Conservation (phyloP, 2,888 invertebrate species). For the Cinara cedri region DNA sequence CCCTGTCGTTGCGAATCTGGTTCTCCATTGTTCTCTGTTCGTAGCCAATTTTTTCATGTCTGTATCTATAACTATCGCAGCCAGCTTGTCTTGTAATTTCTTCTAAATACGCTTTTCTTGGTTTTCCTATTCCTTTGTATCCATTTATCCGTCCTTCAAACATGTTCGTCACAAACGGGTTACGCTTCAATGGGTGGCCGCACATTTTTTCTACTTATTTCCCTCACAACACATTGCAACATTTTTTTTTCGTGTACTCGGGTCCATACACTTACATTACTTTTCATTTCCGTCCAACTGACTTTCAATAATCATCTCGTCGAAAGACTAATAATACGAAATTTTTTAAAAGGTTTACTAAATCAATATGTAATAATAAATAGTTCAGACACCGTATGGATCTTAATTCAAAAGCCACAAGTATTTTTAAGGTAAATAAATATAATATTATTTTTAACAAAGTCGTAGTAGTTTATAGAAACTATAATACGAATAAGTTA, state of each 20-base stretch:
- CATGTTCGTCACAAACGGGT: slow-evolving; percentile 19
- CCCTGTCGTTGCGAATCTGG: not conserved
- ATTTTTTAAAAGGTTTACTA: too few relatives aligned
- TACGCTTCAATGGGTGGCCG: not conserved
- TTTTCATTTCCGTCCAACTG: slow-evolving; percentile 20
- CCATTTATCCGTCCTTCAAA: slow-evolving; percentile 24
- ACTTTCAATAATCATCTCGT: not conserved
- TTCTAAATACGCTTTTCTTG: slow-evolving; percentile 1
- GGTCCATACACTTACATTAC: not conserved
- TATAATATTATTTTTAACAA: too few relatives aligned
- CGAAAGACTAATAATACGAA: too few relatives aligned
- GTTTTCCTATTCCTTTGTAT: slow-evolving; percentile 4
- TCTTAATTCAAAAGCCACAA: too few relatives aligned
- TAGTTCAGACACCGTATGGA: too few relatives aligned
- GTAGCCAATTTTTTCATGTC: not conserved
- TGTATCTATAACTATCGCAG: not conserved
- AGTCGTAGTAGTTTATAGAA: too few relatives aligned
- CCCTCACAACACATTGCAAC: not conserved
- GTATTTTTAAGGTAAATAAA: too few relatives aligned
- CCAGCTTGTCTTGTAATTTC: slow-evolving; percentile 10
- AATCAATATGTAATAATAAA: too few relatives aligned
- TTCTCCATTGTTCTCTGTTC: slow-evolving; percentile 3
- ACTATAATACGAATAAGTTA: too few relatives aligned
- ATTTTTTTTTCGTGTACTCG: not conserved
- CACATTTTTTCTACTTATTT: not conserved